Evolutionary conservation across 2,113 vertebrate species (phyloP), one percentile per base, ranked within the genome.

Genomic region (Hipposideros armiger): DNA sequence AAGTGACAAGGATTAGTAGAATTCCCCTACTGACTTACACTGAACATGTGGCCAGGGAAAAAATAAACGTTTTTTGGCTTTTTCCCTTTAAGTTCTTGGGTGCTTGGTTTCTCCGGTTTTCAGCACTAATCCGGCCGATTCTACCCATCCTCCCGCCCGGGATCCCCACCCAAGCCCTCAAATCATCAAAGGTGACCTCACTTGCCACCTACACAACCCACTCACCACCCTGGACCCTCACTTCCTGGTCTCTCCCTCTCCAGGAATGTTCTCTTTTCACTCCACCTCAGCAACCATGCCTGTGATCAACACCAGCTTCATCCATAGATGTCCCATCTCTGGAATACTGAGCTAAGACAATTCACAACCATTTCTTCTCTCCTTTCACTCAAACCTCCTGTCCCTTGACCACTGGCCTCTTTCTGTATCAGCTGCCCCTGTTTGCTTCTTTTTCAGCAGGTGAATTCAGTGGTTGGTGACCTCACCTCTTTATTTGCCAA

Each of bases 161-260:
- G n/a, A n/a, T 50, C 52, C 60, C 30, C 16, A 69, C 6, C 19
- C 24, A 13, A 64, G 84, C 36, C 17, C 67, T 42, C 54, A 5
- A 15, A 47, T 42, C 64, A 7, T 47, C 42, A 24, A 45, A 58
- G n/a, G 9, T 19, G 36, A 50, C 32, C 60, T 52, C 52, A 15
- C 50, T 19, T 20, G 45, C 8, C 32, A 11, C 40, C 24, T 30
- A 8, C 9, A 19, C 1, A 3, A 24, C 83, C n/a, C 8, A 5
- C 40, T 58, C 10, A 26, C 40, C 4, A 7, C n/a, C 2, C 7
- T 1, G 62, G 19, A 32, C 4, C 0, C 64, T n/a, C 0, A 0
- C 15, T 36, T 58, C 26, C n/a, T 28, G 10, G 80, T 30, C 40
- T 60, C 70, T 76, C 70, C 15, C 4, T 64, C 60, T 80, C 60